Evolutionary conservation across 2,113 vertebrate genomes (phyloP), one percentile per base, ranked within the genome.

Genomic region (Hystrix cristata): DNA sequence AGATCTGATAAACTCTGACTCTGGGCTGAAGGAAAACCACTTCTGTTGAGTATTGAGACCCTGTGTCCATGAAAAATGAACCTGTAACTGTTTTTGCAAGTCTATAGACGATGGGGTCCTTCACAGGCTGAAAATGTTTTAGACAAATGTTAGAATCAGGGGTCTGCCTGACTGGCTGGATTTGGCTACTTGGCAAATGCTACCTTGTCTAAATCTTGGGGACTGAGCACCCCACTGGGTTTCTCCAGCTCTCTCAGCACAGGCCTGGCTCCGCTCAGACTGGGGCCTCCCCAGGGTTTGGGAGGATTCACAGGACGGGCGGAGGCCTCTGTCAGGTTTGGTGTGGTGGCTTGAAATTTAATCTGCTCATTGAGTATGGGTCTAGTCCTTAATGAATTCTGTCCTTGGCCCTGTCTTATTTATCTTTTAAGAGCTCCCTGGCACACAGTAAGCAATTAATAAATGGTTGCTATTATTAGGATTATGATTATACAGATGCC

Each of bases 381-480:
- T 78, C 29, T 64, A 46, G 76, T 82, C 46, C 87, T 90, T 96
- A 83, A 87, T 78, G 90, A 93, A 94, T 89, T 97, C 43, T 87
- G 87, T 90, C 94, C 86, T 94, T 31, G 82, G 83, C 62, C 81
- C 46, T 84, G 76, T 86, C 92, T 95, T 95, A 59, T 38, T 96
- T 94, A 57, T 90, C 64, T 90, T 91, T 19, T 29, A 91, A 46
- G 80, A 80, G 82, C 57, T 96, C 59, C 64, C 89, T 96, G 89
- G 76, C 65, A 65, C 79, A 78, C 21, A 87, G 71, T 79, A 89
- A 95, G 60, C 91, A 89, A 92, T 87, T 80, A 96, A 91, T 89
- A 86, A 92, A 57, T 67, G 55, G 59, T 21, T 95, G 72, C 82
- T 91, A 72, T 97, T 91, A 91, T 83, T 95, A 95, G 97, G 55